phyloP scores from a whole-genome alignment of 37 sponge, comb jelly and placozoan species.

The Beroe ovata region DNA sequence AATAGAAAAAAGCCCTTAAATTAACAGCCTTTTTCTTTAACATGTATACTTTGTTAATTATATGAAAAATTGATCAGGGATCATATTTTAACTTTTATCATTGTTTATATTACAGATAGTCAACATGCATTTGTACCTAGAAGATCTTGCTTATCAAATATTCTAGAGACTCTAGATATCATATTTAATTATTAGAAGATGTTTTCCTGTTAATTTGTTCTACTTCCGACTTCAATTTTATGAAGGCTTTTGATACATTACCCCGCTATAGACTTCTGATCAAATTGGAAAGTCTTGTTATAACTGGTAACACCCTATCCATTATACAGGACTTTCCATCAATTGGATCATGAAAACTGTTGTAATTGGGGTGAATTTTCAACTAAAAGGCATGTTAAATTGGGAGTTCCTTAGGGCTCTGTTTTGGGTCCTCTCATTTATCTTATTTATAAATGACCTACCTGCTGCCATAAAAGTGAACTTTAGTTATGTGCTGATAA shows the following conservation, averaged over 20 bases:
- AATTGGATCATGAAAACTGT: too few species aligned
- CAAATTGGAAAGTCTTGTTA: neutral
- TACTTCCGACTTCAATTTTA: too few species aligned
- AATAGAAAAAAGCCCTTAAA: too few species aligned
- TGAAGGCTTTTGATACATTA: neutral
- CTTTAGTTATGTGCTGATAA: neutral
- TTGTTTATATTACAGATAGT: neutral
- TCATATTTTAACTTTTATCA: neutral
- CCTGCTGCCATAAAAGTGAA: neutral
- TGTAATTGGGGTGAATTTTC: neutral
- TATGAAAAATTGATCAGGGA: neutral
- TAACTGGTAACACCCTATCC: neutral
- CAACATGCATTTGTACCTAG: conserved; percentile 4
- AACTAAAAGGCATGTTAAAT: neutral
- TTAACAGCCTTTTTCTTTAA: neutral
- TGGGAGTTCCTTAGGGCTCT: neutral
- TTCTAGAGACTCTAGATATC: neutral
- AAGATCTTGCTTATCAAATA: neutral
- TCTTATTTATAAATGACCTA: neutral
- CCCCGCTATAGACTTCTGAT: neutral
- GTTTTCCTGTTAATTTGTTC: too few species aligned
- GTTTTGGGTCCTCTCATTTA: neutral
- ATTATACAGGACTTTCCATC: neutral
- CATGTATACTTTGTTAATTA: neutral
- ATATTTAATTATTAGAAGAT: neutral